Evolutionary conservation across 2,888 invertebrate species (phyloP), one percentile per base, ranked within the genome.

Genomic region (Xanthia togata): DNA sequence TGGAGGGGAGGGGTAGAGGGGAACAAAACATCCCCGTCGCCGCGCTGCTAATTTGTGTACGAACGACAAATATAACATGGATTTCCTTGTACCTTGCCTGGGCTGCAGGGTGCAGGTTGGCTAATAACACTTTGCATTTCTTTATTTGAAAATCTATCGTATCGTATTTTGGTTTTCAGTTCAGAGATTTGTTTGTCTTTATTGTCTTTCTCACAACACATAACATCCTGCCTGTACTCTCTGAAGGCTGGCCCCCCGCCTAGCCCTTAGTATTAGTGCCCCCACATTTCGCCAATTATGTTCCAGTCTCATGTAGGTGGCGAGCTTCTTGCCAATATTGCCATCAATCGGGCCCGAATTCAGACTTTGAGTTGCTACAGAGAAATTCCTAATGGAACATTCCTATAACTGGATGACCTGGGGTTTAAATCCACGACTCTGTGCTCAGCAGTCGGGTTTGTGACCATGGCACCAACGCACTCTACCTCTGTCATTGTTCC

Each of bases 1-100:
- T 0, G 62, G 31, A 31, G n/a, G 31, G 53, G n/a, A 26, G 53
- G 23, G 9, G 63, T 12, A 20, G 12, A 44, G 70, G 65, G 64
- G 70, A 62, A 85, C 73, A 71, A 63, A 71, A 69, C 78, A 70
- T 71, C 81, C 70, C 41, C 73, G 63, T 8, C 82, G 70, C 78
- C 73, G 70, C 41, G 76, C 82, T 68, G 62, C 85, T 83, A 85
- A 83, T 85, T 83, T 83, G 83, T 85, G 82, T 85, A 70, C 70
- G 74, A 59, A 70, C 62, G 82, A 78, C 83, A 74, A 82, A 85
- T 83, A 78, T 74, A 67, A 78, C 73, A 71, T 62, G 82, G 47
- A 60, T 64, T 74, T 74, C 64, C 73, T 72, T 57, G 63, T 84
- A 62, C 59, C 59, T 41, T 8, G 23, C 47, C n/a, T 17, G 47